Percentiles rank a stretch among this genome's conserved stretches.
Evolutionary conservation across 2,797 vertebrate genomes (phyloP).

Genomic region (Acanthiza pusilla): DNA sequence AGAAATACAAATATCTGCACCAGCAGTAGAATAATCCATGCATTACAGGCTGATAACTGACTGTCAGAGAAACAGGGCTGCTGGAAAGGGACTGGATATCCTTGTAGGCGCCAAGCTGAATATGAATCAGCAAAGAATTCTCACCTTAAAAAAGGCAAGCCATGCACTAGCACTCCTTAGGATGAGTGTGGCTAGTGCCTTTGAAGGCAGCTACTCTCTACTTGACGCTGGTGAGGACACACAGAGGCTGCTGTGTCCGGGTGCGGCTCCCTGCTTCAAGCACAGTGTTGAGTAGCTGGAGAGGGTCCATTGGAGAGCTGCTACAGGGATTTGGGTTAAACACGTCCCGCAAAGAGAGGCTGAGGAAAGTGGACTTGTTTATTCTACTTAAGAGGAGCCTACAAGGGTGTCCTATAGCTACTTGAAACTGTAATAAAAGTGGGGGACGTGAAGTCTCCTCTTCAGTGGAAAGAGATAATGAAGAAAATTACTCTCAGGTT

Average conservation of each 20-base stretch:
- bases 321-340: neutral
- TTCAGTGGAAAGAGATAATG: neutral
- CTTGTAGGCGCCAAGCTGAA: neutral
- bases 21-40: neutral
- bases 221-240: neutral
- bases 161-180: neutral
- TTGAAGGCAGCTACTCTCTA: neutral
- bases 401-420: neutral
- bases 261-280: neutral
- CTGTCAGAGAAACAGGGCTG: neutral
- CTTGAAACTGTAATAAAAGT: neutral
- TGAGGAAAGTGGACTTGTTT: neutral
- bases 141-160: neutral
- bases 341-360: accelerated
- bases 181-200: accelerated
- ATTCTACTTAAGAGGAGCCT: neutral
- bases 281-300: neutral
- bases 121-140: neutral
- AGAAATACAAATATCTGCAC: neutral
- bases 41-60: neutral
- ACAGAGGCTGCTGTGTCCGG: neutral
- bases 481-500: neutral
- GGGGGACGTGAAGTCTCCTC: neutral
- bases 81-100: neutral
- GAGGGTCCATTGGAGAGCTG: neutral